Conservation (phyloP, 2,888 invertebrate genomes). For the Polymixis lichenea region DNA sequence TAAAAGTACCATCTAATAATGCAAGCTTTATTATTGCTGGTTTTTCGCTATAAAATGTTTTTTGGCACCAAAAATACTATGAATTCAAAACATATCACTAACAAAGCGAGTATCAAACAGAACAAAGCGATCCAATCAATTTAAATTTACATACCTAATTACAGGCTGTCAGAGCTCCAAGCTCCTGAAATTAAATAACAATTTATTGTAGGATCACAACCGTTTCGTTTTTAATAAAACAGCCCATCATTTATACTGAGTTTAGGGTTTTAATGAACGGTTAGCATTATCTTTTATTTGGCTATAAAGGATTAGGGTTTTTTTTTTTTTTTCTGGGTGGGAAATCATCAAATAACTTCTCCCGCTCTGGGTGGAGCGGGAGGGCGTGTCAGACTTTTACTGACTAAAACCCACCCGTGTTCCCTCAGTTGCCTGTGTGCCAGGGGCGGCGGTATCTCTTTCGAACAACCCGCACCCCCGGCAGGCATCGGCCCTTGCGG, state of each 20-base stretch:
- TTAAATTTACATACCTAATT: conserved; percentile 59
- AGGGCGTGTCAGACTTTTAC: too few species aligned
- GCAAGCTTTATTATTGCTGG: too few species aligned
- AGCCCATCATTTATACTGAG: conserved; percentile 45
- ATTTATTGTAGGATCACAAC: conserved; percentile 45
- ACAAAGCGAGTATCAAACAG: conserved; percentile 8
- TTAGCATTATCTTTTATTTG: conserved; percentile 23
- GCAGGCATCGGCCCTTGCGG: too few species aligned
- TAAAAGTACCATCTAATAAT: background rate
- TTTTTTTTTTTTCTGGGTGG: too few species aligned
- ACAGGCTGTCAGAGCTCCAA: conserved; percentile 6
- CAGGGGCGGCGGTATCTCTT: too few species aligned
- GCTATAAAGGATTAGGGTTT: background rate
- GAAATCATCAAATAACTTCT: too few species aligned
- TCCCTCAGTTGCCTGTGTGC: too few species aligned
- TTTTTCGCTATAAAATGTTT: background rate
- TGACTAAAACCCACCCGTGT: too few species aligned
- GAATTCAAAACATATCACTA: conserved; percentile 7
- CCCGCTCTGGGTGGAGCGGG: too few species aligned
- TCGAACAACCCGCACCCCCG: too few species aligned
- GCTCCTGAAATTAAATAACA: conserved; percentile 54
- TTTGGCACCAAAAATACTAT: conserved; percentile 1
- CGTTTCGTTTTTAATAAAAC: conserved; percentile 52
- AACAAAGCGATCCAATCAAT: conserved; percentile 47
- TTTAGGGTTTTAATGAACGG: conserved; percentile 13